phyloP scores from a whole-genome alignment of 1,140 invertebrate species.

The Drosophila leontia region DNA sequence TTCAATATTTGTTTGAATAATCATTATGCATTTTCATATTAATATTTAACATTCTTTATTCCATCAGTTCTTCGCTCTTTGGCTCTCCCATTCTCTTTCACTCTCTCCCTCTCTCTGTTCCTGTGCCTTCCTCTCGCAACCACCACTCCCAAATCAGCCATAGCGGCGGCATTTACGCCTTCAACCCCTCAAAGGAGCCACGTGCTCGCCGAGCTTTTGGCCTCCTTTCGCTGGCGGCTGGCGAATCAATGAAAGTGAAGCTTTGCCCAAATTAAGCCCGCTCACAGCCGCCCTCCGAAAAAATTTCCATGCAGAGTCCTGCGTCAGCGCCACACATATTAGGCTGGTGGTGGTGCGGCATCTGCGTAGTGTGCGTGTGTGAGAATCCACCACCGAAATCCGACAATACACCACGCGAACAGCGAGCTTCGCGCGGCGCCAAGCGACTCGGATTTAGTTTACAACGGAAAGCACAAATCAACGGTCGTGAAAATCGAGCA shows the following conservation, averaged over 20 bases:
- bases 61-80: background rate
- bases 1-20: background rate
- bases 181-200: conserved; percentile 50
- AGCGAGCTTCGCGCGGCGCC: conserved; percentile 60
- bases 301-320: conserved; percentile 52
- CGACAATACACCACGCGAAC: conserved; percentile 23
- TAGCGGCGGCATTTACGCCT: conserved; percentile 51
- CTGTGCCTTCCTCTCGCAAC: conserved; percentile 4
- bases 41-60: background rate
- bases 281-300: conserved; percentile 16
- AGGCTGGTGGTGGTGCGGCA: conserved; percentile 13
- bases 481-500: conserved; percentile 77
- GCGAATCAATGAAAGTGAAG: conserved; percentile 60
- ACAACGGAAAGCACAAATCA: conserved; percentile 78
- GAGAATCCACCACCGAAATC: conserved; percentile 27
- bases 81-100: background rate
- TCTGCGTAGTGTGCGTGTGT: conserved; percentile 3
- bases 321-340: conserved; percentile 19
- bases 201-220: conserved; percentile 58
- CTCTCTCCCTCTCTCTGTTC: conserved; percentile 1
- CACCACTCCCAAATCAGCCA: conserved; percentile 13
- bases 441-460: conserved; percentile 68
- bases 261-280: conserved; percentile 49
- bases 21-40: too few species aligned
- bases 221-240: conserved; percentile 47